Conservation (phyloP, 1,140 invertebrate species). For the Trichonephila clavata region DNA sequence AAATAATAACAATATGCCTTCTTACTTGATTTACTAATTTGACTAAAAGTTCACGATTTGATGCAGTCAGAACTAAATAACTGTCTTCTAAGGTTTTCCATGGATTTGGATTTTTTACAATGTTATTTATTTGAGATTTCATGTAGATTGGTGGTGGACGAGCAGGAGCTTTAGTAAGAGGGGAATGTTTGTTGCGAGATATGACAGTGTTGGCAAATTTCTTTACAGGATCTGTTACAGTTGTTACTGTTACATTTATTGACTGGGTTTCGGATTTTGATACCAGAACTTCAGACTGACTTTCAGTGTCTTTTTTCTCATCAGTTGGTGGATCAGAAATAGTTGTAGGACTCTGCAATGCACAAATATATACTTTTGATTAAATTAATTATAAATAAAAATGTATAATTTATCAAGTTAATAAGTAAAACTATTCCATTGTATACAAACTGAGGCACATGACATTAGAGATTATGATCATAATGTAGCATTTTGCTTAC, state of each 20-base stretch:
- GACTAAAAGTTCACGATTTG: slow-evolving; percentile 61
- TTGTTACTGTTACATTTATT: slow-evolving; percentile 46
- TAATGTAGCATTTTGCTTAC: too few species aligned
- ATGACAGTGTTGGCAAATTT: slow-evolving; percentile 1
- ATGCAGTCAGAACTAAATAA: slow-evolving; percentile 61
- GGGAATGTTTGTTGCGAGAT: slow-evolving; percentile 38
- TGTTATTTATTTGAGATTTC: slow-evolving; percentile 30
- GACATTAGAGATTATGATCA: too few species aligned
- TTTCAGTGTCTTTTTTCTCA: not conserved
- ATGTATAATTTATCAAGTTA: too few species aligned
- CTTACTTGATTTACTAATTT: slow-evolving; percentile 71
- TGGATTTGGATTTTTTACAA: slow-evolving; percentile 59
- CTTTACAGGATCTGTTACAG: not conserved
- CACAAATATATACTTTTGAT: too few species aligned
- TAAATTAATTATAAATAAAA: too few species aligned
- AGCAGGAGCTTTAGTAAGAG: slow-evolving; percentile 66
- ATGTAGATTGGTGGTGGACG: slow-evolving; percentile 68
- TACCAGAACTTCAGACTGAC: not conserved
- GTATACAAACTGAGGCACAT: too few species aligned
- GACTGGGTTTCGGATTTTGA: slow-evolving; percentile 23
- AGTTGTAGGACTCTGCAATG: not conserved
- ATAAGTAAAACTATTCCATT: too few species aligned
- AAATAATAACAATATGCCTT: not conserved
- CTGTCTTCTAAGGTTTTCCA: slow-evolving; percentile 75
- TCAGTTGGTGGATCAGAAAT: not conserved